phyloP scores from a whole-genome alignment of 2,113 vertebrate species.

The Boulengerochromis microlepis region DNA sequence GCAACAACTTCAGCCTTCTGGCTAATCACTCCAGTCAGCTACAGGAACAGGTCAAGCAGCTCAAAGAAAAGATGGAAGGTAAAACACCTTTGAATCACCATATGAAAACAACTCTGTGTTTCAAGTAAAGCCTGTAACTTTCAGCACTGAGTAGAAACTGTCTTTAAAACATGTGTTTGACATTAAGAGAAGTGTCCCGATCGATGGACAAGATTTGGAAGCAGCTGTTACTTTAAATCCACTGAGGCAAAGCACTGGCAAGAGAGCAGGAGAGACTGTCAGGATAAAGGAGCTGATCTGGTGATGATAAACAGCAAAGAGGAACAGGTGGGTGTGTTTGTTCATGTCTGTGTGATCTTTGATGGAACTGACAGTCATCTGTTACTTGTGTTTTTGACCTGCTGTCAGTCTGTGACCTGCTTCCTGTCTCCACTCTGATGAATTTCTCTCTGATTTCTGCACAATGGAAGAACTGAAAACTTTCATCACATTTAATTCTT shows the following conservation, averaged over 20 bases:
- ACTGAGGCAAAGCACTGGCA: neutral
- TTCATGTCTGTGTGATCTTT: neutral
- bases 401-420: no score
- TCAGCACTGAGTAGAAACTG: neutral
- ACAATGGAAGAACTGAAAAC: neutral
- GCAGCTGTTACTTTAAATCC: neutral
- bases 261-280: neutral
- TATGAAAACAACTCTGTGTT: neutral
- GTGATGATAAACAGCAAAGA: neutral
- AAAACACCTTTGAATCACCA: neutral
- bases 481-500: neutral
- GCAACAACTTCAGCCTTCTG: neutral
- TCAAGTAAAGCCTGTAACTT: neutral
- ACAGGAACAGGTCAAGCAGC: neutral
- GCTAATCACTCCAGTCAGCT: neutral
- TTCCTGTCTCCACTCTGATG: neutral
- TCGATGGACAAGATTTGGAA: neutral
- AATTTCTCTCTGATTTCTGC: neutral
- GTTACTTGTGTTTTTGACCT: no score
- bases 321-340: neutral
- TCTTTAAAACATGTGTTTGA: neutral
- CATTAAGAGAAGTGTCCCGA: fast-evolving
- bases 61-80: neutral
- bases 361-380: no score
- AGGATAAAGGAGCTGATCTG: neutral